Percentiles rank a stretch among this genome's conserved stretches.
Conservation (phyloP, 2,797 vertebrate genomes). For the Enteromius trimaculatus region DNA sequence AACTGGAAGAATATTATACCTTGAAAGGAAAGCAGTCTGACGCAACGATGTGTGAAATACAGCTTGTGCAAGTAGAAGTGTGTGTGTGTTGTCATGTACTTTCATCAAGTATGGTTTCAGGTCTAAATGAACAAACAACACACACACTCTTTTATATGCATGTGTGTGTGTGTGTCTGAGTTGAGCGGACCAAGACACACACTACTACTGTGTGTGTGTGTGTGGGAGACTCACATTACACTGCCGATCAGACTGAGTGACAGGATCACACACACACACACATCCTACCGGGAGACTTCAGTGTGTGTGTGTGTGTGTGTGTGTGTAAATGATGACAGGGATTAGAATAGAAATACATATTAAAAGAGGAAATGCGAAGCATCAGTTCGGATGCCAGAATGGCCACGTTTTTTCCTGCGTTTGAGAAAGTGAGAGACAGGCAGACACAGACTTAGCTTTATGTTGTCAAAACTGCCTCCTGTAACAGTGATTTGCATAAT, state of each 20-base stretch:
- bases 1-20: neutral
- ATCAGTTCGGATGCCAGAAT: conserved; percentile 63
- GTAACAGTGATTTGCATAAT: conserved; percentile 52
- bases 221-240: neutral
- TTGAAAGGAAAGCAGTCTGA: neutral
- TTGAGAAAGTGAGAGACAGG: conserved; percentile 26
- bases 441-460: conserved; percentile 42
- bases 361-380: conserved; percentile 60
- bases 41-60: neutral
- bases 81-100: conserved; percentile 14
- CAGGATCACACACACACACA: conserved; percentile 55
- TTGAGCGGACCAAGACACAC: neutral
- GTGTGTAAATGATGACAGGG: conserved; percentile 62
- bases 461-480: conserved; percentile 51
- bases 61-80: conserved; percentile 26
- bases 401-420: conserved; percentile 12
- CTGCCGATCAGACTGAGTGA: conserved; percentile 71
- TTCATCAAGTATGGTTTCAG: neutral
- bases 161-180: conserved; percentile 7
- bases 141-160: conserved; percentile 13
- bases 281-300: conserved; percentile 49
- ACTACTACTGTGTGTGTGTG: conserved; percentile 6
- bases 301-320: conserved; percentile 47
- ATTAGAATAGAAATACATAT: conserved; percentile 71
- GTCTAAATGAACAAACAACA: conserved; percentile 3